These are phyloP conservation scores for Calyptommatus sinebrachiatus DNA, from an alignment of 2,113 vertebrate genomes.

Conservation along the genomic window DNA sequence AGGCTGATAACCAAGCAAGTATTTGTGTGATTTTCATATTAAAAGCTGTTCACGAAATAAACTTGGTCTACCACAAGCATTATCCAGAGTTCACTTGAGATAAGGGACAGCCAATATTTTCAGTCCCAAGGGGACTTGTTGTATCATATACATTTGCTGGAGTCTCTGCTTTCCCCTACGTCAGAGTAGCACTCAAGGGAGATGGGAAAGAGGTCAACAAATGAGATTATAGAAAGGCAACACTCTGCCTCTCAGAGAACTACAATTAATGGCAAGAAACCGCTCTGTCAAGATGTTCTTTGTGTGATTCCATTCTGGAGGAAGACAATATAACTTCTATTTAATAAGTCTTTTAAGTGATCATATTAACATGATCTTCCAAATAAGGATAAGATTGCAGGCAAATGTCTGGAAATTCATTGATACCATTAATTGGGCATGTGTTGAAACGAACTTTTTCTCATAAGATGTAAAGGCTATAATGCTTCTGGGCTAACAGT, in stretches of 20 bases:
- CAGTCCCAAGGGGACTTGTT: neutral
- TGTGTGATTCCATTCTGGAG: neutral
- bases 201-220: neutral
- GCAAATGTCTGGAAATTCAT: rapidly evolving
- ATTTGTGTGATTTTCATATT: neutral
- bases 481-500: neutral
- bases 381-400: neutral
- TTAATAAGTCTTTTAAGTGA: neutral
- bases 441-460: neutral
- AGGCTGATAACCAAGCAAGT: neutral
- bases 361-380: neutral
- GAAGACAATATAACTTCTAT: neutral
- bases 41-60: neutral
- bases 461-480: neutral
- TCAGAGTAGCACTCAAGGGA: neutral
- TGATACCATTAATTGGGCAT: neutral
- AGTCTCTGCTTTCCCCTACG: neutral
- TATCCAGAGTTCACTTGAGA: conserved; percentile 13
- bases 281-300: neutral
- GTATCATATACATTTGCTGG: conserved; percentile 3
- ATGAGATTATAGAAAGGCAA: neutral
- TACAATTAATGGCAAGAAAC: neutral
- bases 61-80: neutral
- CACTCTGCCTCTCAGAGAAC: neutral
- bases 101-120: conserved; percentile 8